phyloP scores from a whole-genome alignment of 2,797 vertebrate species.

The Acanthis flammea region DNA sequence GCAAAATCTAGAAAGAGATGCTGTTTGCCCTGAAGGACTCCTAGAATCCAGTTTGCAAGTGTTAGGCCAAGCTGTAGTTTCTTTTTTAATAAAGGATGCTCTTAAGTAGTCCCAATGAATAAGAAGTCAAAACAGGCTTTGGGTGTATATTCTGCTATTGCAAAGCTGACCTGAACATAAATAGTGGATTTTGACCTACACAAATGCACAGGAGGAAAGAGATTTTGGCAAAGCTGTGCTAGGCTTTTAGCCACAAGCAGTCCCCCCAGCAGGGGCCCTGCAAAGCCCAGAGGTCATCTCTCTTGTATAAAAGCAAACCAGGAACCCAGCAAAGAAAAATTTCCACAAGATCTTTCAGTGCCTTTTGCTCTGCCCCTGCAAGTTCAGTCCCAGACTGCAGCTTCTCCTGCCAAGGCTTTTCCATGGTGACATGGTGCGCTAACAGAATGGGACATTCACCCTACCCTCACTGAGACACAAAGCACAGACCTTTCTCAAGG shows the following conservation, averaged over 20 bases:
- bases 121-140: background rate
- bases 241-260: background rate
- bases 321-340: background rate
- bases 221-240: background rate
- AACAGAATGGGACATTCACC: conserved; percentile 16
- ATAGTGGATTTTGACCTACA: background rate
- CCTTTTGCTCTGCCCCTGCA: background rate
- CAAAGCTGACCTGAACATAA: background rate
- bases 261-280: background rate
- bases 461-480: background rate
- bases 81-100: background rate
- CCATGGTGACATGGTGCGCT: background rate
- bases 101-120: background rate
- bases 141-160: background rate
- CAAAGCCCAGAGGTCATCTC: background rate
- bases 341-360: background rate
- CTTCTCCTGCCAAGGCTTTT: background rate
- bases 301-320: background rate
- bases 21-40: background rate
- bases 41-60: background rate
- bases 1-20: background rate
- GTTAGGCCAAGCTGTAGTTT: background rate
- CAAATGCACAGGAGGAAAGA: background rate
- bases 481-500: conserved; percentile 16
- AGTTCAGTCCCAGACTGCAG: background rate